Evolutionary conservation across 2,113 vertebrate genomes (phyloP), one percentile per base, ranked within the genome.

Genomic region (Thalassoma bifasciatum): DNA sequence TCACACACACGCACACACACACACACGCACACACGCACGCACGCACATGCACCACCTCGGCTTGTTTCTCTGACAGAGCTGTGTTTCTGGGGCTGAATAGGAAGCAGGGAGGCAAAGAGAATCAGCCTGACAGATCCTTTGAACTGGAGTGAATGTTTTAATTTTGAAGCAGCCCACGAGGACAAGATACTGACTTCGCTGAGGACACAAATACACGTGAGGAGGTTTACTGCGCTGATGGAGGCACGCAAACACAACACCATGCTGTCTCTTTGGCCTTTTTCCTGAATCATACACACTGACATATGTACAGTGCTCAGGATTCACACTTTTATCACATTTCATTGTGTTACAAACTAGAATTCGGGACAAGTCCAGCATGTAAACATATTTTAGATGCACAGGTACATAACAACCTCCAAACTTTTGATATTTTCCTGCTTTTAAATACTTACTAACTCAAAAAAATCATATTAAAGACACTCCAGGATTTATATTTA

Each of bases 71-170:
- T 24, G 72, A 69, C 65, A 30, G 47, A 10, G 47, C 40, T 7
- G 50, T 49, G 44, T 75, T 68, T 68, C 60, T 47, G 13, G 46
- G 60, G 53, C 73, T 74, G 81, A 58, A 68, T 47, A 3, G 68
- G 68, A 73, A 51, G 69, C 52, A 26, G 66, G 6, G 61, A 65
- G 54, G 75, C 75, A 71, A 46, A 83, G 24, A 73, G 58, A 84
- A 86, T 86, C 81, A 22, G 30, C 65, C 70, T 82, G 86, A 86
- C 84, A 77, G 67, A 38, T 84, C 62, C 65, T 79, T 75, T 67
- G 67, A 75, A 66, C 63, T 52, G 69, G 62, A 72, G 69, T 53
- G 46, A 79, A 77, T 56, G 74, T 86, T 88, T 84, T 82, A 69
- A 84, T 82, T 79, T 79, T 54, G 34, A 74, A 81, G 14, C 69